A percentile compares a stretch with the other conserved stretches of the same genome.
These are phyloP conservation scores for Argyra leucocephala DNA, from an alignment of 2,888 invertebrate genomes.

Conservation along the genomic window DNA sequence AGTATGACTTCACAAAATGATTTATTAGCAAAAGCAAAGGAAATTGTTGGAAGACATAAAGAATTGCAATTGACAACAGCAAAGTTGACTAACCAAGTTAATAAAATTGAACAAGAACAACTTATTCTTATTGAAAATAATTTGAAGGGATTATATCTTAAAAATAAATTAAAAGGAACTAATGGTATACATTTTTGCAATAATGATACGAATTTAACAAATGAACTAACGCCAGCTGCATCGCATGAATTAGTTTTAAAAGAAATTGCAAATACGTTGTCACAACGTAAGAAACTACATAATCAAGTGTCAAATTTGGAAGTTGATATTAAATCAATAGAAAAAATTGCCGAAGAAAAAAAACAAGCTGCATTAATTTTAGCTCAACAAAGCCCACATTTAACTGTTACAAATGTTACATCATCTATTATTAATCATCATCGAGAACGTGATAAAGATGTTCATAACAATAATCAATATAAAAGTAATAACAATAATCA, in stretches of 20 bases:
- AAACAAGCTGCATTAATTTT: constrained; percentile 43
- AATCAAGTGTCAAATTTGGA: constrained; percentile 71
- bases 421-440: constrained; percentile 27
- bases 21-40: constrained; percentile 74
- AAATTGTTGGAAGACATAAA: constrained; percentile 86
- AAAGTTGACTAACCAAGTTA: constrained; percentile 74
- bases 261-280: constrained; percentile 75
- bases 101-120: constrained; percentile 60
- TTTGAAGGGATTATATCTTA: constrained; percentile 43
- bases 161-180: constrained; percentile 30
- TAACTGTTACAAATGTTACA: constrained; percentile 28
- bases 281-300: constrained; percentile 74
- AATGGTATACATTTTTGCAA: constrained; percentile 30
- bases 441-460: constrained; percentile 10
- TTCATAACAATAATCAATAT: neutral
- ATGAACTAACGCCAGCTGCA: constrained; percentile 55
- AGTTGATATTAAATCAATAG: constrained; percentile 64
- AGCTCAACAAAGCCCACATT: constrained; percentile 39
- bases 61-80: constrained; percentile 83
- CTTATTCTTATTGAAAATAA: constrained; percentile 60
- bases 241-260: constrained; percentile 74
- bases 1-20: constrained; percentile 78
- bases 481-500: neutral
- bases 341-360: constrained; percentile 59
- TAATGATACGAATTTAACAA: constrained; percentile 31